A percentile compares a stretch with the other conserved stretches of the same genome.
phyloP scores from a whole-genome alignment of 2,113 vertebrate genomes.

The Speoplatyrhinus poulsoni region DNA sequence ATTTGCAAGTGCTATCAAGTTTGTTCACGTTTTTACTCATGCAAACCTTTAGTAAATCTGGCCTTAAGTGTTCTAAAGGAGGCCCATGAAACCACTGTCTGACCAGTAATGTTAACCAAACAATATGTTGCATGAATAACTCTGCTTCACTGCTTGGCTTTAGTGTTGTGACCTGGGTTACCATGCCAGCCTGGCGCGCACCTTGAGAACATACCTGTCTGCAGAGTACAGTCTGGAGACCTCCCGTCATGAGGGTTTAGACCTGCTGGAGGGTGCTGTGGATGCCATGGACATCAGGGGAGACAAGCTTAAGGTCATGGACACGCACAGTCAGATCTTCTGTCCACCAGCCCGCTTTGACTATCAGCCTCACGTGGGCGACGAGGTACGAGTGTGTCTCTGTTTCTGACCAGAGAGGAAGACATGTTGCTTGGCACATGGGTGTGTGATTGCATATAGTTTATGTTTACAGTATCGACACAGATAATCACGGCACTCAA shows the following conservation, averaged over 20 bases:
- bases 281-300: conserved; percentile 92
- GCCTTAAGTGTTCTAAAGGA: too few relatives aligned
- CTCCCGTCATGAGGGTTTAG: conserved; percentile 94
- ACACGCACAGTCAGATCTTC: conserved; percentile 95
- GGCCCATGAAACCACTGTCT: too few relatives aligned
- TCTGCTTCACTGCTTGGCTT: conserved; percentile 2
- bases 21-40: too few relatives aligned
- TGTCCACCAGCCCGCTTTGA: conserved; percentile 96
- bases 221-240: conserved; percentile 97
- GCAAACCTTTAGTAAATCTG: too few relatives aligned
- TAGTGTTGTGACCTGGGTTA: conserved; percentile 97
- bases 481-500: too few relatives aligned
- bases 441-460: too few relatives aligned
- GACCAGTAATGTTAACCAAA: too few relatives aligned
- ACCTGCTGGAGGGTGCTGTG: conserved; percentile 90
- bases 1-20: too few relatives aligned
- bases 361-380: conserved; percentile 98
- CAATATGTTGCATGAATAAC: background rate
- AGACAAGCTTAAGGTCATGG: conserved; percentile 97
- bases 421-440: too few relatives aligned
- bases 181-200: conserved; percentile 92
- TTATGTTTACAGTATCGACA: too few relatives aligned
- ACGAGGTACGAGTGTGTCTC: conserved; percentile 82
- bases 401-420: too few relatives aligned
- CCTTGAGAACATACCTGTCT: conserved; percentile 94